Conservation (phyloP, 2,797 vertebrate genomes). For the Microchirus variegatus region DNA sequence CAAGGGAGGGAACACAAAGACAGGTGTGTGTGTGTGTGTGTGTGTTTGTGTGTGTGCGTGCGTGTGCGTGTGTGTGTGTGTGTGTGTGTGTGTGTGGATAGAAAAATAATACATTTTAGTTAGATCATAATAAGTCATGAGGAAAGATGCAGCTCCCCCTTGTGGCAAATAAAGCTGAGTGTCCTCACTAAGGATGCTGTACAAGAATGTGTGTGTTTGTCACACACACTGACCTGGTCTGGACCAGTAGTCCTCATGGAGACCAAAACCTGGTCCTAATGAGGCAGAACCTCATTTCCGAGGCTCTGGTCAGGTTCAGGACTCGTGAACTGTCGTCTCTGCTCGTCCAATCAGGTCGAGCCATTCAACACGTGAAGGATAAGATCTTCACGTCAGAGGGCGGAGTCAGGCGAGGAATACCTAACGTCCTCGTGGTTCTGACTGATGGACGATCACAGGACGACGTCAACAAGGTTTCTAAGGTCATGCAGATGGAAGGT, state of each 20-base stretch:
- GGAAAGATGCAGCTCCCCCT: no score
- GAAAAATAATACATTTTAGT: no score
- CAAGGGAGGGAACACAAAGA: slow-evolving; percentile 99
- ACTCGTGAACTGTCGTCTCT: no score
- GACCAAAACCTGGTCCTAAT: no score
- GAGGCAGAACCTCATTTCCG: no score
- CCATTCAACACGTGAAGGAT: slow-evolving; percentile 93
- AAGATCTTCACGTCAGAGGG: slow-evolving; percentile 85
- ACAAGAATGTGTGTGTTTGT: no score
- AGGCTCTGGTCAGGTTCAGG: no score
- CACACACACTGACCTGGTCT: no score
- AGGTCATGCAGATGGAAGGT: slow-evolving; percentile 94
- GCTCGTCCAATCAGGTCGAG: slow-evolving; percentile 82
- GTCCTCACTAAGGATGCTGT: no score
- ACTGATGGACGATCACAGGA: slow-evolving; percentile 97
- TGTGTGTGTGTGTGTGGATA: neutral
- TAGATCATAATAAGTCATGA: no score
- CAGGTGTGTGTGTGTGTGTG: slow-evolving; percentile 78
- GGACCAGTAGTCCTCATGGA: no score
- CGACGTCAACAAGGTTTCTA: slow-evolving; percentile 91
- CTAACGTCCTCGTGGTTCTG: slow-evolving; percentile 94
- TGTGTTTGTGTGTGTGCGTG: neutral
- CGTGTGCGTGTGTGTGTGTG: neutral
- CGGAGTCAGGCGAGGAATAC: slow-evolving; percentile 88
- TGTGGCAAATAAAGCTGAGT: no score